phyloP scores from a whole-genome alignment of 1,140 invertebrate genomes.

The Andricus grossulariae region DNA sequence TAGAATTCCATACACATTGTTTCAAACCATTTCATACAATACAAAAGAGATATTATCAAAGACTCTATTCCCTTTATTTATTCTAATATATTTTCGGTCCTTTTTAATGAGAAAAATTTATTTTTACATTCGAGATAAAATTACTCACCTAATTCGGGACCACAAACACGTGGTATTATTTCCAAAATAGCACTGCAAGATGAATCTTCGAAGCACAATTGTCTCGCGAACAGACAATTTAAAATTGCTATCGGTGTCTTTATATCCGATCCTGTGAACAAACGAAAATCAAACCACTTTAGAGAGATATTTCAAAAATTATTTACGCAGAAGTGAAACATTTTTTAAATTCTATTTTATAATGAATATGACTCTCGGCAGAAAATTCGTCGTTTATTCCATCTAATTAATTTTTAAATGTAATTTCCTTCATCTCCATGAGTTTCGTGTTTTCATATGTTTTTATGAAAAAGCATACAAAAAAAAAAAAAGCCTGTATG shows the following conservation, averaged over 20 bases:
- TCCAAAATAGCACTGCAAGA: slow-evolving; percentile 92
- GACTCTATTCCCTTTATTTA: too few species aligned
- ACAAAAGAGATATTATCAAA: too few species aligned
- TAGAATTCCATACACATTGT: too few species aligned
- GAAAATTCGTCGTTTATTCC: background rate
- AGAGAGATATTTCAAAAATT: too few species aligned
- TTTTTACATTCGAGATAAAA: background rate
- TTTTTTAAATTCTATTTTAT: background rate
- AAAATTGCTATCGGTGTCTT: slow-evolving; percentile 86
- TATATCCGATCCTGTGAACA: slow-evolving; percentile 81
- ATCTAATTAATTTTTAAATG: slow-evolving; percentile 11
- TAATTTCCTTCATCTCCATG: slow-evolving; percentile 1
- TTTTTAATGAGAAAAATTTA: too few species aligned
- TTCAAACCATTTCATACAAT: too few species aligned
- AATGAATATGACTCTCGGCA: background rate
- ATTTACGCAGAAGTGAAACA: too few species aligned
- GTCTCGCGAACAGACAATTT: slow-evolving; percentile 89
- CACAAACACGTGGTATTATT: slow-evolving; percentile 91
- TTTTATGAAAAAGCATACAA: background rate
- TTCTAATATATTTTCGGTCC: too few species aligned
- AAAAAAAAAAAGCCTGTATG: background rate
- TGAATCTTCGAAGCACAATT: slow-evolving; percentile 90
- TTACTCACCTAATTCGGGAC: slow-evolving; percentile 88
- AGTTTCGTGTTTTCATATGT: background rate
- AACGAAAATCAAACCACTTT: background rate